Conservation (phyloP, 2,113 vertebrate genomes). For the Semnornis frantzii region DNA sequence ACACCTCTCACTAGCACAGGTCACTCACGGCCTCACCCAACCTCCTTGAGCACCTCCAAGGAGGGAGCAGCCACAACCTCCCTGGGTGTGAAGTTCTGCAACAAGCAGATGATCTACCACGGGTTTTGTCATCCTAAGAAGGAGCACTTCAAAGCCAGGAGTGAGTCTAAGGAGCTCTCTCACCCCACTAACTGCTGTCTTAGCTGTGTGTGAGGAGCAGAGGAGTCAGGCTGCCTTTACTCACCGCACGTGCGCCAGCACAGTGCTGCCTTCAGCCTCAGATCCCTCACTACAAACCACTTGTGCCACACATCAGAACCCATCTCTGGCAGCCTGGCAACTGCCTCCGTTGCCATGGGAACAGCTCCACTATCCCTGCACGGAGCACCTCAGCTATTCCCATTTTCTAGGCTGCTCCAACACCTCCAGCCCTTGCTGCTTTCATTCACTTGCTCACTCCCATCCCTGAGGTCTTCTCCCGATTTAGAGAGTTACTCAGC, state of each 20-base stretch:
- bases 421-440: not conserved
- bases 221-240: conserved; percentile 16
- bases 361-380: conserved; percentile 4
- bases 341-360: conserved; percentile 46
- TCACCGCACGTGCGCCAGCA: not conserved
- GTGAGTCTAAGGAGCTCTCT: not conserved
- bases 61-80: too few species aligned
- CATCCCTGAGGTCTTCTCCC: not conserved
- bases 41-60: too few species aligned
- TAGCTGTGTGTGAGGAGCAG: not conserved
- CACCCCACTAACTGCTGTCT: not conserved
- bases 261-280: not conserved
- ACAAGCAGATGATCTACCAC: too few species aligned
- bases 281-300: not conserved
- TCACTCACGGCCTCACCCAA: too few species aligned
- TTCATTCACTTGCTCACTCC: conserved; percentile 34
- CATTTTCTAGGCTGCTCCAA: not conserved
- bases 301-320: not conserved
- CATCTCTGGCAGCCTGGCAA: conserved; percentile 55
- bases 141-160: not conserved
- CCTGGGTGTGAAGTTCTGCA: too few species aligned
- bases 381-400: conserved; percentile 8
- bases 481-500: conserved; percentile 7
- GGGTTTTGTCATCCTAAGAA: too few species aligned
- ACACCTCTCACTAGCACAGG: too few species aligned